Base-by-base conservation (phyloP, 2,113 vertebrate species). In the Onychorhynchus coronatus region DNA sequence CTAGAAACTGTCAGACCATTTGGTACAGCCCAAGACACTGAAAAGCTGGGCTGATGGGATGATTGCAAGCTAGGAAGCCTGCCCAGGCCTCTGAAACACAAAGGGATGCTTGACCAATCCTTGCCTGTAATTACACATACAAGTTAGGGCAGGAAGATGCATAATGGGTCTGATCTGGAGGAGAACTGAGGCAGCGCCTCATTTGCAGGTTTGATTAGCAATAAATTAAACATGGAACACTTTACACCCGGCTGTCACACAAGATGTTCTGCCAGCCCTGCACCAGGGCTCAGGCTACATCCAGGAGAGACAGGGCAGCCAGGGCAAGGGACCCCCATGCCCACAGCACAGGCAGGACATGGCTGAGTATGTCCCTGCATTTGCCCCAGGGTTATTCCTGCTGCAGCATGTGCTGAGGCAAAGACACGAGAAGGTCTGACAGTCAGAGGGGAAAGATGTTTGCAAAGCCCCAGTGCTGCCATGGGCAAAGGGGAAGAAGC, bases 1-100 rank as follows among this genome's bases (percentile, higher is more conserved):
- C 85, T 20, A 12, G 37, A 16, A 75, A 21, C 44, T 5, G 3
- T 2, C 42, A 55, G 31, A 41, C 1, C 72, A 22, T 31, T 27
- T 16, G 15, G 46, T 5, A 14, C 39, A 68, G 73, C 37, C 50
- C 24, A n/a, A 19, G 67, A 47, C 37, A 79, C 12, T 3, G 4
- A 4, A 55, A n/a, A 44, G 41, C 3, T 6, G 0, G 44, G 2
- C 66, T 88, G 85, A 12, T 0, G 1, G 56, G 75, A 31, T 20
- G 31, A 61, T 0, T 71, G 46, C 50, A 62, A 46, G 7, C 46
- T 2, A 23, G 28, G 71, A 68, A 79, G 58, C 46, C 74, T 49
- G 74, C 62, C 1, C 5, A 80, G 71, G 31, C 24, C 52, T 58
- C 47, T 1, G 2, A 61, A 85, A 76, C 62, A 90, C 59, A 22